phyloP scores from a whole-genome alignment of 2,888 invertebrate species.

The Pseudeuparius sepicola region DNA sequence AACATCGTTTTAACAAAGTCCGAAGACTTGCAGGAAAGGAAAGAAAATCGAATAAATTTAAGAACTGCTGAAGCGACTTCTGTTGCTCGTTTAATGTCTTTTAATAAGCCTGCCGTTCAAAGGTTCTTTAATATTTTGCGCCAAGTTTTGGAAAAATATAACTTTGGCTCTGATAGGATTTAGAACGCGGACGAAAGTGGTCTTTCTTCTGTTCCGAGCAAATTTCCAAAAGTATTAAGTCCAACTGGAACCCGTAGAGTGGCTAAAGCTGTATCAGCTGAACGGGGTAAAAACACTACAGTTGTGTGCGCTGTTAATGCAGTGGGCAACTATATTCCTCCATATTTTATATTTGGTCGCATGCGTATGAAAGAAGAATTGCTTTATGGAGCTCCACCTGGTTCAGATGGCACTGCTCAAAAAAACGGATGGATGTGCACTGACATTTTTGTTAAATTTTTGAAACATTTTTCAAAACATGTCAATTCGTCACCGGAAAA shows the following conservation, averaged over 20 bases:
- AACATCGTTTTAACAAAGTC: constrained; percentile 2
- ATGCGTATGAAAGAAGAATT: constrained; percentile 5
- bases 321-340: constrained; percentile 3
- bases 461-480: constrained; percentile 1
- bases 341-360: constrained; percentile 5
- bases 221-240: constrained; percentile 4
- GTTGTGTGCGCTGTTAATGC: constrained; percentile 6
- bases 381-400: constrained; percentile 6
- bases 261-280: constrained; percentile 3
- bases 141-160: not conserved
- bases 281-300: constrained; percentile 5
- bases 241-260: constrained; percentile 4
- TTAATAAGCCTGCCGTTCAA: not conserved
- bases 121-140: constrained; percentile 3
- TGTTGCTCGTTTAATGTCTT: not conserved
- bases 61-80: constrained; percentile 4
- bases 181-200: not conserved
- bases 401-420: not conserved
- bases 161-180: not conserved
- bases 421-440: constrained; percentile 8
- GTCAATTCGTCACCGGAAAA: constrained; percentile 3
- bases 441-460: constrained; percentile 4
- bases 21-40: too few species aligned
- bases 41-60: too few species aligned
- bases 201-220: constrained; percentile 3